phyloP scores from a whole-genome alignment of 2,113 vertebrate species.

The Bambusicola thoracicus region DNA sequence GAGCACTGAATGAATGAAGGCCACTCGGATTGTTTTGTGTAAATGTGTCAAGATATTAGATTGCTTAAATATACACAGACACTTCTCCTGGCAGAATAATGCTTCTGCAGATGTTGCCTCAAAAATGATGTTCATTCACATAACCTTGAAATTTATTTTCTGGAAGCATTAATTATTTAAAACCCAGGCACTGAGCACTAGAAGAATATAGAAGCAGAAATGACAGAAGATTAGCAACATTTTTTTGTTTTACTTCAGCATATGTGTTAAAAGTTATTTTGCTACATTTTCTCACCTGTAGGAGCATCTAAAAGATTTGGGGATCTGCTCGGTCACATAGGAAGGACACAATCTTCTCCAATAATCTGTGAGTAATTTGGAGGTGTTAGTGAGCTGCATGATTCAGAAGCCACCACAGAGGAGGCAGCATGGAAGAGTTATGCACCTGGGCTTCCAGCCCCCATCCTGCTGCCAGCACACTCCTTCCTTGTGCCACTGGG shows the following conservation, averaged over 20 bases:
- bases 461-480: background rate
- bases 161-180: background rate
- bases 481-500: background rate
- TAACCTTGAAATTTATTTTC: background rate
- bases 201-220: background rate
- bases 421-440: background rate
- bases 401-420: background rate
- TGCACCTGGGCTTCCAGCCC: background rate
- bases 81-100: background rate
- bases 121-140: background rate
- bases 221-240: background rate
- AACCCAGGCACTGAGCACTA: background rate
- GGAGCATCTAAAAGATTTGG: background rate
- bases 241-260: background rate
- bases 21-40: background rate
- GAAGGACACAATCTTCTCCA: background rate
- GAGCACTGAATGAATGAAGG: rapidly evolving
- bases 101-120: background rate
- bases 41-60: background rate
- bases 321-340: background rate
- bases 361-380: background rate
- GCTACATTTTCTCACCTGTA: background rate
- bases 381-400: background rate
- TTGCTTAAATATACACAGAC: background rate
- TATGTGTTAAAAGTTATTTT: background rate